phyloP scores from a whole-genome alignment of 1,140 invertebrate species.

The Lucilia cuprina region DNA sequence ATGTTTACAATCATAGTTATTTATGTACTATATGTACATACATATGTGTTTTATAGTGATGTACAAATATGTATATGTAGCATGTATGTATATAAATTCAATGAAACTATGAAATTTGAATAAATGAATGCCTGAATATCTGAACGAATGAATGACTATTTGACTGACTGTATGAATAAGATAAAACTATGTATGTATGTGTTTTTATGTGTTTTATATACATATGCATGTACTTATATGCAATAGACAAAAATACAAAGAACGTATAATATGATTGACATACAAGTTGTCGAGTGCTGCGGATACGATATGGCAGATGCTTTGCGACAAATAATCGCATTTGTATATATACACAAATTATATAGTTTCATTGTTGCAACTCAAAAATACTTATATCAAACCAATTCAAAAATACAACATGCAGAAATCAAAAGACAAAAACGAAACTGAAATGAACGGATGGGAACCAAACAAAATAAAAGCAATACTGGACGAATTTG shows the following conservation, averaged over 20 bases:
- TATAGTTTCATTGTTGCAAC: constrained; percentile 15
- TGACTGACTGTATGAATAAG: constrained; percentile 27
- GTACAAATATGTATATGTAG: too few species aligned
- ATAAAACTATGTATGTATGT: neutral
- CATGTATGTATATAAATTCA: neutral
- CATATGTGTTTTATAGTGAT: too few species aligned
- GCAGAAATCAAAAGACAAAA: constrained; percentile 4
- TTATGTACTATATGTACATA: neutral
- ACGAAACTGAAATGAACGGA: neutral
- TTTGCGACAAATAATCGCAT: constrained; percentile 30
- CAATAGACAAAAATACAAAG: constrained; percentile 5
- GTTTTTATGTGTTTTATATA: too few species aligned
- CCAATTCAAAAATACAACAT: neutral
- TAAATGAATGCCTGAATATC: neutral
- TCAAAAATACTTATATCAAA: neutral
- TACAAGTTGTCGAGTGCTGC: constrained; percentile 28
- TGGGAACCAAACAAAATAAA: neutral
- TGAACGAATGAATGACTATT: constrained; percentile 13
- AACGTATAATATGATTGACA: constrained; percentile 27
- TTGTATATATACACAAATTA: neutral
- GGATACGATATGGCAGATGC: constrained; percentile 26
- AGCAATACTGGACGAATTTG: neutral
- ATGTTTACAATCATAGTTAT: neutral
- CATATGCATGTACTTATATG: neutral
- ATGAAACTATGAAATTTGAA: constrained; percentile 16